Evolutionary conservation across 2,888 invertebrate genomes (phyloP), one percentile per base, ranked within the genome.

Genomic region (Molanna angustata): DNA sequence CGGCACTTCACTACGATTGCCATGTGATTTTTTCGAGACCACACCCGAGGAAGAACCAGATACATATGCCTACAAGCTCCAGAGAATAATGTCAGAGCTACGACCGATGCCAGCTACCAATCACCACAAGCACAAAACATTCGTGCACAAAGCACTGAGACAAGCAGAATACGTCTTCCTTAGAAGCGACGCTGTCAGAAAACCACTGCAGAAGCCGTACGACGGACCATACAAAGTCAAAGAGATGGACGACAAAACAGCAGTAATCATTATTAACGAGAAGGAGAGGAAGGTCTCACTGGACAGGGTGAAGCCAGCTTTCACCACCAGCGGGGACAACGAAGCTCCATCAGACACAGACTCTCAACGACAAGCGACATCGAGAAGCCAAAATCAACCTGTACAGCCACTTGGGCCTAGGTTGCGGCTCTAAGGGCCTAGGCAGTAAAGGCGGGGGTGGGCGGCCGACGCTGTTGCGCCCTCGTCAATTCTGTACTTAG

Each of bases 1-100:
- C 44, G 63, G 64, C 1, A 39, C 49, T 9, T 37, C 53, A 18
- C 49, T 65, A 18, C 49, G 60, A 6, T 46, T 64, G 11, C 64
- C 64, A 2, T 62, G 62, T 7, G 62, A 64, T 22, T 61, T 63
- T 52, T 61, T 60, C 27, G 13, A 1, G 9, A 21, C 22, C 14
- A 11, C 44, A 17, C 22, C 16, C 2, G 7, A 17, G 7, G 27
- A 31, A 16, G 44, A 44, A 2, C 22, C 22, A 4, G 44, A 21
- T 6, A 44, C 44, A 4, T 44, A 4, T 16, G 44, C 4, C 14
- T 2, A 11, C 3, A 27, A 17, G 3, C 17, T 44, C 2, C 2
- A 27, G 17, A 6, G 7, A 4, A 22, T 3, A 27, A 4, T 44
- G 13, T 2, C 7, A 14, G 17, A 22, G 11, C 2, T 44, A 2